Conservation (phyloP, 2,888 invertebrate species). For the Cartodere bifasciata region DNA sequence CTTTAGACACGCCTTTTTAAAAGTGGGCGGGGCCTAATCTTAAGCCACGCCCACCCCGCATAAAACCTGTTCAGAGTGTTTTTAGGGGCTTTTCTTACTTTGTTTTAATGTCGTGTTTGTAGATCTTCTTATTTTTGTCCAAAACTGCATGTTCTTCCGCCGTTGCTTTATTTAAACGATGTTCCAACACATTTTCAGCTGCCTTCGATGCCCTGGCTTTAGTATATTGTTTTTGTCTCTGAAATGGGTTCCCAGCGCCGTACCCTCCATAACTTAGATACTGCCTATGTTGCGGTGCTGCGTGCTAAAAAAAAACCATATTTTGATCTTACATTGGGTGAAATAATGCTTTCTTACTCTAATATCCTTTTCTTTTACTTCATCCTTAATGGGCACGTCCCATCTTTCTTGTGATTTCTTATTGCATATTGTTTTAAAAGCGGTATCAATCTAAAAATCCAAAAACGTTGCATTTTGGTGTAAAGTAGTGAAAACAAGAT, state of each 20-base stretch:
- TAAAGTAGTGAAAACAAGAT: conserved; percentile 4
- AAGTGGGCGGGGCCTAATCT: too few species aligned
- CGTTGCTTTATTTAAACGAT: conserved; percentile 44
- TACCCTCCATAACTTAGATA: conserved; percentile 69
- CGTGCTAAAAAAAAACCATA: conserved; percentile 48
- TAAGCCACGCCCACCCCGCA: too few species aligned
- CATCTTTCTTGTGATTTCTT: conserved; percentile 51
- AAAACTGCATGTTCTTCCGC: conserved; percentile 52
- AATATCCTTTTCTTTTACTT: conserved; percentile 48
- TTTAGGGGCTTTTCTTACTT: too few species aligned
- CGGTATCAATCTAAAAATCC: conserved; percentile 47
- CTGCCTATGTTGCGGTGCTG: conserved; percentile 78
- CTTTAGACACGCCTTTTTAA: too few species aligned
- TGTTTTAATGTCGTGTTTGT: conserved; percentile 62
- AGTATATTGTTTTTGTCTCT: conserved; percentile 65
- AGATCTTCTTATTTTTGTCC: conserved; percentile 48
- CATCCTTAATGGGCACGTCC: conserved; percentile 32
- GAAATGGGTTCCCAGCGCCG: conserved; percentile 65
- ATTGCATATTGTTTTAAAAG: conserved; percentile 58
- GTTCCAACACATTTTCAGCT: conserved; percentile 48
- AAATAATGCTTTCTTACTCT: conserved; percentile 32
- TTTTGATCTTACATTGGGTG: neutral
- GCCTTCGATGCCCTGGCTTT: conserved; percentile 57
- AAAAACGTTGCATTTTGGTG: neutral
- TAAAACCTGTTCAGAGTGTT: too few species aligned